A percentile compares a stretch with the other conserved stretches of the same genome.
phyloP scores from a whole-genome alignment of 2,797 vertebrate species.

The Anguilla pacifica region DNA sequence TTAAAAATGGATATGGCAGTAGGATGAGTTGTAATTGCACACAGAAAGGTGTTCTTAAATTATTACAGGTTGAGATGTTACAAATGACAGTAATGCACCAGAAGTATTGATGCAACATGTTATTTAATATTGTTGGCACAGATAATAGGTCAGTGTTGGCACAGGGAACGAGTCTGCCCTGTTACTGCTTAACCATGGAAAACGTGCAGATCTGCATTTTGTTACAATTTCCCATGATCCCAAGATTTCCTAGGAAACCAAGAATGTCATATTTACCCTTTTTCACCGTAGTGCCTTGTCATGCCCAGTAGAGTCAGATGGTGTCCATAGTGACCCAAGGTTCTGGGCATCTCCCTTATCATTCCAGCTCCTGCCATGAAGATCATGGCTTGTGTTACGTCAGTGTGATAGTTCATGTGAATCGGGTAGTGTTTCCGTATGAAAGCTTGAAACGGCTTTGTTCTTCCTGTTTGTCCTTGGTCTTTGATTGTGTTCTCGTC shows the following conservation, averaged over 20 bases:
- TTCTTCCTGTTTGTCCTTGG: not conserved
- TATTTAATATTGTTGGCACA: not conserved
- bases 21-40: not conserved
- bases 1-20: not conserved
- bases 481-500: not conserved
- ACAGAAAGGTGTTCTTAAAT: not conserved
- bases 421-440: not conserved
- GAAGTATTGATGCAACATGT: slow-evolving; percentile 17
- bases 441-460: not conserved
- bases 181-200: not conserved
- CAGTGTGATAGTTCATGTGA: not conserved
- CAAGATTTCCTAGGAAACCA: not conserved
- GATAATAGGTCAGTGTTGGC: not conserved
- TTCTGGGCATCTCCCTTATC: not conserved
- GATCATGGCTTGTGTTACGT: not conserved
- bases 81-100: not conserved
- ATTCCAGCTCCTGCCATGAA: not conserved
- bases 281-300: not conserved
- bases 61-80: not conserved
- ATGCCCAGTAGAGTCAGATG: not conserved
- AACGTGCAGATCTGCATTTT: not conserved
- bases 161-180: not conserved
- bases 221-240: slow-evolving; percentile 15
- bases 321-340: not conserved
- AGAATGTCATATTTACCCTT: not conserved